phyloP scores from a whole-genome alignment of 2,888 invertebrate species.

The Agonopterix heracliana region DNA sequence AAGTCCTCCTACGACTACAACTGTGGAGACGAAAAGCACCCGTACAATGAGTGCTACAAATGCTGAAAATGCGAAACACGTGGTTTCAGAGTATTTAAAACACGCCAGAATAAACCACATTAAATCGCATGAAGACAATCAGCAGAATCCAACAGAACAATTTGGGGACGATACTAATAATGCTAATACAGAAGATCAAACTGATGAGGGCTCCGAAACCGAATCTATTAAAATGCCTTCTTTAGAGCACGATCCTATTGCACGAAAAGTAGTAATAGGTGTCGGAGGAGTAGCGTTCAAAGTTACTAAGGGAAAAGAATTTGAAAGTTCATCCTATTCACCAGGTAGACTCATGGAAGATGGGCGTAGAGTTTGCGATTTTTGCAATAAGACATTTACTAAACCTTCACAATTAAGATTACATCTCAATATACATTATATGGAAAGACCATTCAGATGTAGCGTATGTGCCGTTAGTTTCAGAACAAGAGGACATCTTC shows the following conservation, averaged over 20 bases:
- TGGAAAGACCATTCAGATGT: slow-evolving; percentile 94
- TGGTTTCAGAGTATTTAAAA: slow-evolving; percentile 80
- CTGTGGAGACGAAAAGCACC: slow-evolving; percentile 36
- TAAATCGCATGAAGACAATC: slow-evolving; percentile 53
- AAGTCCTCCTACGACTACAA: slow-evolving; percentile 17
- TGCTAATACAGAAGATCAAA: slow-evolving; percentile 42
- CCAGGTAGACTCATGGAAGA: slow-evolving; percentile 80
- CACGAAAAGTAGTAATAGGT: slow-evolving; percentile 78
- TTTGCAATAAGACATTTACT: slow-evolving; percentile 94
- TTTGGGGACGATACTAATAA: slow-evolving; percentile 40
- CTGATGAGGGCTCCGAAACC: slow-evolving; percentile 46
- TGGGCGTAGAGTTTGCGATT: slow-evolving; percentile 85
- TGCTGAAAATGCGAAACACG: slow-evolving; percentile 77
- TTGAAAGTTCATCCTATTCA: slow-evolving; percentile 60
- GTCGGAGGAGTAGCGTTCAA: slow-evolving; percentile 79
- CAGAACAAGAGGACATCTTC: slow-evolving; percentile 91
- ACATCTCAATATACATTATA: slow-evolving; percentile 96
- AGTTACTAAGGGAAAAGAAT: slow-evolving; percentile 72
- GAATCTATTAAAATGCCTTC: slow-evolving; percentile 48
- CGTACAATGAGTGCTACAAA: slow-evolving; percentile 41
- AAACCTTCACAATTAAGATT: slow-evolving; percentile 92
- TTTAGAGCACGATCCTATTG: slow-evolving; percentile 65
- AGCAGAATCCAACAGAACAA: slow-evolving; percentile 44
- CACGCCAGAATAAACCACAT: slow-evolving; percentile 70
- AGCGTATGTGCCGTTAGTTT: slow-evolving; percentile 95